These are phyloP conservation scores for Zootoca vivipara DNA, from an alignment of 2,113 vertebrate genomes.

Conservation along the genomic window DNA sequence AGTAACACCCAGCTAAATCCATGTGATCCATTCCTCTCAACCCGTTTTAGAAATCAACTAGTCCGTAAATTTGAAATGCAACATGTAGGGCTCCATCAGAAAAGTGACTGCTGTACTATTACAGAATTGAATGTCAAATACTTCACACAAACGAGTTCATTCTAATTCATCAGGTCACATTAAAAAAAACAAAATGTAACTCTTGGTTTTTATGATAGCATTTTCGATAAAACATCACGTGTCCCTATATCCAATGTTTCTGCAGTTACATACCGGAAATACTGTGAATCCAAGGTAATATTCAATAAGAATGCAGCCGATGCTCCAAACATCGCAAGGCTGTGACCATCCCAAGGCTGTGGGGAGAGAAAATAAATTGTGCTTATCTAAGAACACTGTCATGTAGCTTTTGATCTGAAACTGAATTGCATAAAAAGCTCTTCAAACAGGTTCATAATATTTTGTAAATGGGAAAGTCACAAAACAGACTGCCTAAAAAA, in stretches of 20 bases:
- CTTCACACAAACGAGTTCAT: neutral
- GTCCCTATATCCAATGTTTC: neutral
- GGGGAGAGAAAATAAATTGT: conserved; percentile 9
- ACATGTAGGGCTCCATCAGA: neutral
- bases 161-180: neutral
- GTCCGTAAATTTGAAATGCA: neutral
- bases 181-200: too few relatives aligned
- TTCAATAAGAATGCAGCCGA: conserved; percentile 88
- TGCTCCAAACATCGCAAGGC: conserved; percentile 88
- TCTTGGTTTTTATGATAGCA: too few relatives aligned
- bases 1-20: too few relatives aligned
- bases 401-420: neutral
- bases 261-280: conserved; percentile 80
- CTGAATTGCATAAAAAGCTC: neutral
- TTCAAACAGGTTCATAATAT: neutral
- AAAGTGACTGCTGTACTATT: neutral
- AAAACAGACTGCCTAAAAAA: neutral
- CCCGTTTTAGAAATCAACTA: neutral
- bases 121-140: neutral
- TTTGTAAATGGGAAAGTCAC: neutral
- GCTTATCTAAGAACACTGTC: neutral
- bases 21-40: neutral
- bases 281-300: conserved; percentile 88
- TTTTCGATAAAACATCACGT: too few relatives aligned
- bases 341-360: conserved; percentile 88